These are phyloP conservation scores for Crotophaga sulcirostris DNA, from an alignment of 2,113 vertebrate species.

Conservation along the genomic window DNA sequence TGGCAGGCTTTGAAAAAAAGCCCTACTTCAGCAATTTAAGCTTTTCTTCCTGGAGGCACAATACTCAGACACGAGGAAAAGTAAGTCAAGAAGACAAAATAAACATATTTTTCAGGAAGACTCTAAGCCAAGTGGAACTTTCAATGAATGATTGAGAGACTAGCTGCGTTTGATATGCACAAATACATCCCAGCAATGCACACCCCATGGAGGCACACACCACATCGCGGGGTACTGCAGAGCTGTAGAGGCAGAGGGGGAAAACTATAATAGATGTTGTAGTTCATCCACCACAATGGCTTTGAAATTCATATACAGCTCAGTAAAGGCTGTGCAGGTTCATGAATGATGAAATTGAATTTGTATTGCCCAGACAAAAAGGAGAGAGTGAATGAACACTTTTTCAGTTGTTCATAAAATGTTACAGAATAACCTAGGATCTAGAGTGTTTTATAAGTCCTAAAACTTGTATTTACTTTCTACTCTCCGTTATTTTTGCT, in stretches of 20 bases:
- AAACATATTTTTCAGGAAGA: conserved; percentile 75
- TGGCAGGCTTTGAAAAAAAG: conserved; percentile 73
- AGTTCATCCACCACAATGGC: neutral
- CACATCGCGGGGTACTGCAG: neutral
- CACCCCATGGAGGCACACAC: neutral
- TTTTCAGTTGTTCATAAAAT: neutral
- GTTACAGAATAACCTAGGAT: neutral
- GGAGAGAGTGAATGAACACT: neutral
- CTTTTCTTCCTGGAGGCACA: conserved; percentile 81
- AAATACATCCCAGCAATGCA: neutral
- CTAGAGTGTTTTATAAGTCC: neutral
- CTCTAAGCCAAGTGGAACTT: conserved; percentile 67
- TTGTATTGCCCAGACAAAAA: neutral
- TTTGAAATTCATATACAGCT: neutral
- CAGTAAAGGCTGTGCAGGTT: neutral
- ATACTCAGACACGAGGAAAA: conserved; percentile 78
- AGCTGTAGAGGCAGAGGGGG: neutral
- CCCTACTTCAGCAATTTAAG: conserved; percentile 66
- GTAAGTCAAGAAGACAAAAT: conserved; percentile 83
- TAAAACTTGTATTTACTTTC: neutral
- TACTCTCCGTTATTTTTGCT: neutral
- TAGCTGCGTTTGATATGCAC: conserved; percentile 43
- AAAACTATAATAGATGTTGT: neutral
- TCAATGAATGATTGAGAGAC: conserved; percentile 49
- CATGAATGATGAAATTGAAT: neutral